Conservation (phyloP, 2,113 vertebrate species). For the Grantiella picta region DNA sequence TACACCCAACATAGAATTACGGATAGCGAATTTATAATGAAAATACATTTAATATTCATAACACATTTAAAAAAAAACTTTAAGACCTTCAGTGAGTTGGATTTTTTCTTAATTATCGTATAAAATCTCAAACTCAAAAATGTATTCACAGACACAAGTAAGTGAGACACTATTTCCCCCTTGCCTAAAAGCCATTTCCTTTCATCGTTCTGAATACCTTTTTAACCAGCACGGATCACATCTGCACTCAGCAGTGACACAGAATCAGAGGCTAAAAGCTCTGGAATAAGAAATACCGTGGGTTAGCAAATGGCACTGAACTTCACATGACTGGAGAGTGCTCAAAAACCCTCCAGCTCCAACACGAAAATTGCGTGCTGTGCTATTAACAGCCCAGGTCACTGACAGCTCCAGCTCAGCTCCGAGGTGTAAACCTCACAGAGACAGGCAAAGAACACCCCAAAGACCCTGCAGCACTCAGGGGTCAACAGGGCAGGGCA, state of each 20-base stretch:
- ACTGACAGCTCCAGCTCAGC: neutral
- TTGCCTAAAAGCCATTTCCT: neutral
- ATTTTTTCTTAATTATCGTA: neutral
- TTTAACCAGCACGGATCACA: neutral
- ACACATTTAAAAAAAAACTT: neutral
- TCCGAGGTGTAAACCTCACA: neutral
- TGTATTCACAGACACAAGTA: accelerated
- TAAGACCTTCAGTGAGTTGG: neutral
- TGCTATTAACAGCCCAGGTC: neutral
- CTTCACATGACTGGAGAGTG: neutral
- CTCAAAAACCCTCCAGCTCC: accelerated
- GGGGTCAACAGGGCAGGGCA: neutral
- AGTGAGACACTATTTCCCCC: neutral
- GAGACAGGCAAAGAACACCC: neutral
- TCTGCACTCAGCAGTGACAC: neutral
- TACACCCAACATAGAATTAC: neutral
- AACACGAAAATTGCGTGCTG: neutral
- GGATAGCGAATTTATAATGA: neutral
- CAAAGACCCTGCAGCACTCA: neutral
- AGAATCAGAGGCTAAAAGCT: conserved; percentile 28
- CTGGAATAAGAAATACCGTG: neutral
- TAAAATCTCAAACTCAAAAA: neutral
- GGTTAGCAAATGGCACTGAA: neutral
- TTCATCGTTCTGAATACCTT: neutral
- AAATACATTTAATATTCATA: neutral